Percentiles rank a stretch among this genome's conserved stretches.
These are phyloP conservation scores for Phortica variegata DNA, from an alignment of 1,140 invertebrate genomes.

Conservation along the genomic window DNA sequence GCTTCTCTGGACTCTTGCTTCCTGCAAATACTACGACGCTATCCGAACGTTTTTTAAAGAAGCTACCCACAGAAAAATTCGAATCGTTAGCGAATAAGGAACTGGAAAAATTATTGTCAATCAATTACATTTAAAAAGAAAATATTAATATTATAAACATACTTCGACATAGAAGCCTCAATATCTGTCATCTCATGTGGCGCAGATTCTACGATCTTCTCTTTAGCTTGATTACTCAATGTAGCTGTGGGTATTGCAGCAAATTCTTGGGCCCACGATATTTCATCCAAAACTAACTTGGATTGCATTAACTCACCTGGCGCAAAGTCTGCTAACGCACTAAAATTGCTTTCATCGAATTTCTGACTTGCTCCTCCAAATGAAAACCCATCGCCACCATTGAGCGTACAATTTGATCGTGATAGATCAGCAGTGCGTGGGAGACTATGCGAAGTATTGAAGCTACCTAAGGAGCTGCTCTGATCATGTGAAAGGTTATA, in stretches of 20 bases:
- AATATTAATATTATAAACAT: constrained; percentile 9
- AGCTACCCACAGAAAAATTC: constrained; percentile 46
- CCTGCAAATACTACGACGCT: constrained; percentile 35
- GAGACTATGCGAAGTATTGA: constrained; percentile 33
- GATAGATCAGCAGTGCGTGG: constrained; percentile 45
- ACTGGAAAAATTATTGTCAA: constrained; percentile 13
- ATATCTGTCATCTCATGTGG: constrained; percentile 21
- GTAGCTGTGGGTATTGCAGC: constrained; percentile 40
- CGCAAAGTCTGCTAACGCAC: constrained; percentile 22
- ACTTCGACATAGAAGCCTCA: constrained; percentile 41
- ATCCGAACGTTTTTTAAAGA: constrained; percentile 46
- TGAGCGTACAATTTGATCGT: constrained; percentile 24
- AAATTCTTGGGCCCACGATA: constrained; percentile 50
- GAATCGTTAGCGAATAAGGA: constrained; percentile 39
- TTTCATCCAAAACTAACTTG: constrained; percentile 40
- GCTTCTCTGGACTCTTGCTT: constrained; percentile 16
- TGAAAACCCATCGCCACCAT: constrained; percentile 38
- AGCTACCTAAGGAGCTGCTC: constrained; percentile 23
- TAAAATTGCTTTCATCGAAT: constrained; percentile 26
- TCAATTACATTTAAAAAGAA: neutral
- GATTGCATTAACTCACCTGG: constrained; percentile 50
- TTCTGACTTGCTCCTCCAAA: constrained; percentile 22
- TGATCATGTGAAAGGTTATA: constrained; percentile 4
- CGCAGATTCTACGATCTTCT: constrained; percentile 25
- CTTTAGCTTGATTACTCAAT: constrained; percentile 35